Percentiles rank a stretch among this genome's conserved stretches.
Conservation (phyloP, 2,797 vertebrate genomes). For the Tolypeutes matacus region DNA sequence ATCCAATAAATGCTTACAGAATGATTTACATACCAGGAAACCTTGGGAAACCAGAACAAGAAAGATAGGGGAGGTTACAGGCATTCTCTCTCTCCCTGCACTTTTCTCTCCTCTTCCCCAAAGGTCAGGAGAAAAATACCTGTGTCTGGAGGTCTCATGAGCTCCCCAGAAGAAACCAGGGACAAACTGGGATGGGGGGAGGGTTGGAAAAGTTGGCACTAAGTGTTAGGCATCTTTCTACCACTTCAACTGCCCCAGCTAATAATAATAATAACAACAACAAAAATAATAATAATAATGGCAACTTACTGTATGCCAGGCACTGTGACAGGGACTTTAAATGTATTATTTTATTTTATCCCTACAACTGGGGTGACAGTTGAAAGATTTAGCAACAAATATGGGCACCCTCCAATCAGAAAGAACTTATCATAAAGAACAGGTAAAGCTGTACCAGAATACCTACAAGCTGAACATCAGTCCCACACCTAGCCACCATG, state of each 20-base stretch:
- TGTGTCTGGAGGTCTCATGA: neutral
- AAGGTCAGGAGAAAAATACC: neutral
- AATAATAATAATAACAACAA: neutral
- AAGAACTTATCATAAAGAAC: neutral
- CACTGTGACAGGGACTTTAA: neutral
- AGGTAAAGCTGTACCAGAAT: neutral
- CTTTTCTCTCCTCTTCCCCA: neutral
- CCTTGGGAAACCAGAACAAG: neutral
- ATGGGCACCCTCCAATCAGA: neutral
- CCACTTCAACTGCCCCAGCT: neutral
- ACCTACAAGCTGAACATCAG: neutral
- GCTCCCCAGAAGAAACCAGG: neutral
- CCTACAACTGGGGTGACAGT: neutral
- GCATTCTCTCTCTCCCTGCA: neutral
- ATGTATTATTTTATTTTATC: conserved; percentile 29
- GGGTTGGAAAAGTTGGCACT: neutral
- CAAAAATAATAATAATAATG: neutral
- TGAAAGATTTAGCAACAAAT: neutral
- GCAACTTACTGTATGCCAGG: neutral
- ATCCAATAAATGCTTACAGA: neutral
- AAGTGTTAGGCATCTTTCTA: neutral
- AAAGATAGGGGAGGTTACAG: neutral
- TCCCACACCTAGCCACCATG: neutral
- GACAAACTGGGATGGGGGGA: neutral
- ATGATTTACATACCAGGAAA: neutral